Percentiles rank a stretch among this genome's conserved stretches.
These are phyloP conservation scores for Penaeus monodon DNA, from an alignment of 2,888 invertebrate genomes.

Conservation along the genomic window DNA sequence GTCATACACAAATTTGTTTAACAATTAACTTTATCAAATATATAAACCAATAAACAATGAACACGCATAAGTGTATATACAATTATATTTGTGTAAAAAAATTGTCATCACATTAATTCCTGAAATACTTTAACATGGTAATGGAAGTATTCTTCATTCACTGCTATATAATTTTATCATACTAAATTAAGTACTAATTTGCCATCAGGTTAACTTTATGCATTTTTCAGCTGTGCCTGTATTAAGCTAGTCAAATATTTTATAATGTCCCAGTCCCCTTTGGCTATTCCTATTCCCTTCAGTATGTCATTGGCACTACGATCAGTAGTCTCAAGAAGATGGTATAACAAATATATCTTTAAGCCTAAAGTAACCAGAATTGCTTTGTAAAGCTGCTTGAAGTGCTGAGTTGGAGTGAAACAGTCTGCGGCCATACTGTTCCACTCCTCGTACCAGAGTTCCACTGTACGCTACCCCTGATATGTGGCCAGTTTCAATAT, in stretches of 20 bases:
- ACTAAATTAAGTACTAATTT: too few relatives aligned
- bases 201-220: neutral
- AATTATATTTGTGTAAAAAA: neutral
- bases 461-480: slow-evolving; percentile 67
- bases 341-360: slow-evolving; percentile 56
- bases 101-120: too few relatives aligned
- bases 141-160: too few relatives aligned
- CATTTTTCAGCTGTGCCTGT: neutral
- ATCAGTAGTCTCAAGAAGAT: slow-evolving; percentile 47
- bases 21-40: too few relatives aligned
- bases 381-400: slow-evolving; percentile 53
- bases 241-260: slow-evolving; percentile 36
- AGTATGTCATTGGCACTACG: slow-evolving; percentile 52
- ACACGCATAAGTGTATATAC: neutral
- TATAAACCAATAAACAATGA: too few relatives aligned
- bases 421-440: slow-evolving; percentile 48
- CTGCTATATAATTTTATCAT: too few relatives aligned
- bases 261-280: slow-evolving; percentile 58
- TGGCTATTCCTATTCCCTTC: slow-evolving; percentile 52
- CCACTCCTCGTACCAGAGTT: slow-evolving; percentile 62
- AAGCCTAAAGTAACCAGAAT: slow-evolving; percentile 57
- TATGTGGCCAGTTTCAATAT: slow-evolving; percentile 66
- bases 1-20: too few relatives aligned
- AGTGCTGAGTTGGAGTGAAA: slow-evolving; percentile 57
- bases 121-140: too few relatives aligned